Evolutionary conservation across 2,113 vertebrate genomes (phyloP).

Genomic region (Carlito syrichta): DNA sequence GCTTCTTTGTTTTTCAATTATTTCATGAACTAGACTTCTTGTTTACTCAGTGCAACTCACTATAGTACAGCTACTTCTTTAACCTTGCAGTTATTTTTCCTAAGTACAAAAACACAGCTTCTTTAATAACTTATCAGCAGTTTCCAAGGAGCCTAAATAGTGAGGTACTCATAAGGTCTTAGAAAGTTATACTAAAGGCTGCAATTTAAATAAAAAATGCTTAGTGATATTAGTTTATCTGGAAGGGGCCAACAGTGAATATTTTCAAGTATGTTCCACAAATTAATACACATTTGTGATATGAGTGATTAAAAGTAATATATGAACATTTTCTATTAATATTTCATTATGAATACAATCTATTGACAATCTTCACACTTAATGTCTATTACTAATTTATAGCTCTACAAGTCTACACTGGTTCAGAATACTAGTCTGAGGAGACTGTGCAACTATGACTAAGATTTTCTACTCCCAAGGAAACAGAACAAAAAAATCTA

Average conservation of each 20-base stretch:
- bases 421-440: neutral
- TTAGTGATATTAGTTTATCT: neutral
- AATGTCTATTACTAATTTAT: neutral
- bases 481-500: neutral
- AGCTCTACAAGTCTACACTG: neutral
- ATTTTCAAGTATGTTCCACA: neutral
- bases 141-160: neutral
- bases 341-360: conserved; percentile 10
- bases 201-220: neutral
- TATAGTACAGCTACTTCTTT: neutral
- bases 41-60: neutral
- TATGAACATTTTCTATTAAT: neutral
- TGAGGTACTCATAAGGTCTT: neutral
- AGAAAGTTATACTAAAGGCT: neutral
- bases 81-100: neutral
- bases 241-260: neutral
- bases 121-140: neutral
- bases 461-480: neutral
- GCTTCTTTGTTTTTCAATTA: neutral
- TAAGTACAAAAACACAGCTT: neutral
- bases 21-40: neutral
- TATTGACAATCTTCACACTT: neutral
- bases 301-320: neutral
- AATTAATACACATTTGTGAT: neutral
- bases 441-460: neutral